phyloP scores from a whole-genome alignment of 2,113 vertebrate species.

The Hydrochoerus hydrochaeris region DNA sequence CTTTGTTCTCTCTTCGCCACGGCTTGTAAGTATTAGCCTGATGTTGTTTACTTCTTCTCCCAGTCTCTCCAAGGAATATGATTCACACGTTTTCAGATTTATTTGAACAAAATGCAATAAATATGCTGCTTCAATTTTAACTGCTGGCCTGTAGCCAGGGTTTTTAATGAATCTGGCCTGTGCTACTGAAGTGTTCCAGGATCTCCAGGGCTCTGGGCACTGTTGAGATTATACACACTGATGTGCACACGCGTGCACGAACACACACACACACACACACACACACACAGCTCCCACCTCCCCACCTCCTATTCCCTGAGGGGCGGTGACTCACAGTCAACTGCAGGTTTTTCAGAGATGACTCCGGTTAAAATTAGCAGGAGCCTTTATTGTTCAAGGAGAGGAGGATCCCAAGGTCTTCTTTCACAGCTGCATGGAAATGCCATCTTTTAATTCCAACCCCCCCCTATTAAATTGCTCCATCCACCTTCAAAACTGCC shows the following conservation, averaged over 20 bases:
- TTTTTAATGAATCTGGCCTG: slow-evolving; percentile 99
- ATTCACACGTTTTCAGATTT: slow-evolving; percentile 99
- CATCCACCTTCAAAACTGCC: slow-evolving; percentile 69
- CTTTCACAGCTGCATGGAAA: slow-evolving; percentile 78
- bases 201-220: slow-evolving; percentile 89
- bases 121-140: slow-evolving; percentile 98
- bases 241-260: neutral
- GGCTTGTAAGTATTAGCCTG: slow-evolving; percentile 73
- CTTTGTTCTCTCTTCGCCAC: slow-evolving; percentile 76
- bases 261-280: neutral
- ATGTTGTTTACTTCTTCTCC: slow-evolving; percentile 86
- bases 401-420: slow-evolving; percentile 78
- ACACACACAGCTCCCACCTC: slow-evolving; percentile 43
- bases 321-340: slow-evolving; percentile 84
- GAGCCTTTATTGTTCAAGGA: slow-evolving; percentile 84
- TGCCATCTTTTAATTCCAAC: slow-evolving; percentile 68
- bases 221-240: slow-evolving; percentile 86
- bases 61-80: slow-evolving; percentile 94
- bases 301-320: slow-evolving; percentile 83
- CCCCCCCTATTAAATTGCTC: slow-evolving; percentile 69
- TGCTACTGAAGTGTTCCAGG: slow-evolving; percentile 92
- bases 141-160: slow-evolving; percentile 97
- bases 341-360: slow-evolving; percentile 84
- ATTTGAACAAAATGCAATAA: slow-evolving; percentile 99
- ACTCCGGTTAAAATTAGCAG: slow-evolving; percentile 88